These are phyloP conservation scores for Pao palembangensis DNA, from an alignment of 2,113 vertebrate genomes.

Conservation along the genomic window DNA sequence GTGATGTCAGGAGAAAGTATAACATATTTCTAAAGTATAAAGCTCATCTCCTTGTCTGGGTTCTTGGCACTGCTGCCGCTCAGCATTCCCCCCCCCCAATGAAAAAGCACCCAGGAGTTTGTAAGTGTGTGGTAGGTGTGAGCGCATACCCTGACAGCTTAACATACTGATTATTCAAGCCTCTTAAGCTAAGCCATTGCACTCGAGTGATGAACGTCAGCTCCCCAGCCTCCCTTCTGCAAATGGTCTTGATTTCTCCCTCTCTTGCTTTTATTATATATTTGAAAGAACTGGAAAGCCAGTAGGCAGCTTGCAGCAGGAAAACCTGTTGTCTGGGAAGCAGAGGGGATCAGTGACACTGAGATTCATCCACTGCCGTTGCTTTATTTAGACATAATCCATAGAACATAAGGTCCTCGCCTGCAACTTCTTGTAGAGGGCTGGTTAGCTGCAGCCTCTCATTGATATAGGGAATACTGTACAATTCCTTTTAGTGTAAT, in stretches of 20 bases:
- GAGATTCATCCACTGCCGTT: slow-evolving; percentile 63
- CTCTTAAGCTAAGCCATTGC: slow-evolving; percentile 76
- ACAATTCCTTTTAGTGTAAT: slow-evolving; percentile 9
- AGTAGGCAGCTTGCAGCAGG: slow-evolving; percentile 57
- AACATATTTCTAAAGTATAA: slow-evolving; percentile 52
- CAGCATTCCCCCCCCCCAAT: slow-evolving; percentile 54
- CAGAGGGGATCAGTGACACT: slow-evolving; percentile 69
- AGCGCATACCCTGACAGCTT: slow-evolving; percentile 71
- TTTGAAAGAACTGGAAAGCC: slow-evolving; percentile 53
- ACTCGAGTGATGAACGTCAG: slow-evolving; percentile 70
- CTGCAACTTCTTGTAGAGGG: slow-evolving; percentile 16
- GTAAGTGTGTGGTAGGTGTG: slow-evolving; percentile 68
- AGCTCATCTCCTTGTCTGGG: slow-evolving; percentile 56
- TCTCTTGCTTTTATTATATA: slow-evolving; percentile 40
- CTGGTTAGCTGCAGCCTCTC: slow-evolving; percentile 12
- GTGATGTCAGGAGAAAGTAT: slow-evolving; percentile 62
- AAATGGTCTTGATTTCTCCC: slow-evolving; percentile 38
- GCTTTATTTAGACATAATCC: slow-evolving; percentile 79
- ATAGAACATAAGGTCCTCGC: slow-evolving; percentile 49
- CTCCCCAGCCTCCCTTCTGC: slow-evolving; percentile 42
- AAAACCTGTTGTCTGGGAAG: slow-evolving; percentile 67
- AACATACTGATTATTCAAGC: slow-evolving; percentile 80
- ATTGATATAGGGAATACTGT: not conserved
- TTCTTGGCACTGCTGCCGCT: slow-evolving; percentile 62
- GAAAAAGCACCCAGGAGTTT: slow-evolving; percentile 73